A percentile compares a stretch with the other conserved stretches of the same genome.
Evolutionary conservation across 2,113 vertebrate species (phyloP).

Genomic region (Paramisgurnus dabryanus): DNA sequence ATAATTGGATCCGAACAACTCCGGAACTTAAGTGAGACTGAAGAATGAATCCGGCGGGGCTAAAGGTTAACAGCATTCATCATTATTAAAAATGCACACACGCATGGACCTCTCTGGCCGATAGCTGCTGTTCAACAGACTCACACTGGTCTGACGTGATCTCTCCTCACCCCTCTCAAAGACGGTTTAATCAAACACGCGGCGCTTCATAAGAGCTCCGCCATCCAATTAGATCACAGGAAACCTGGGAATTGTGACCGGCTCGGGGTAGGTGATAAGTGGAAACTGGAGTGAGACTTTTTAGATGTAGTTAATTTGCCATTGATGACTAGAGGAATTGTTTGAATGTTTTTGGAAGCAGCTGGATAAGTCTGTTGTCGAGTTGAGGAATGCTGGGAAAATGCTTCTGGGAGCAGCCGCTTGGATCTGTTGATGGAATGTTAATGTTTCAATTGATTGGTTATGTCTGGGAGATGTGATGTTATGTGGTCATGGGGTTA

Average conservation of each 20-base stretch:
- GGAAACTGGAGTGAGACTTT: conserved; percentile 3
- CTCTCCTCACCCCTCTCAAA: background rate
- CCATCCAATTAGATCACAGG: conserved; percentile 21
- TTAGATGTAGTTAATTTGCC: conserved; percentile 16
- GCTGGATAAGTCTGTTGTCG: background rate
- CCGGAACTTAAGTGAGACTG: conserved; percentile 36
- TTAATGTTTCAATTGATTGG: background rate
- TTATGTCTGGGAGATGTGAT: background rate
- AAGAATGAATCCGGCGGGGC: conserved; percentile 16
- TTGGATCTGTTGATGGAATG: background rate
- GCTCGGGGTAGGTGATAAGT: conserved; percentile 10
- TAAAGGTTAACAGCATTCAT: conserved; percentile 54
- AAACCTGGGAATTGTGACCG: conserved; percentile 2
- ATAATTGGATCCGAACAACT: conserved; percentile 52
- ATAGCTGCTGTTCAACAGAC: conserved; percentile 23
- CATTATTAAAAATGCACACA: conserved; percentile 41
- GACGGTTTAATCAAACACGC: conserved; percentile 37
- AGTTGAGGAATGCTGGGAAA: no score
- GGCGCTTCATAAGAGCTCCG: background rate
- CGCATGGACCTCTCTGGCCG: conserved; percentile 8
- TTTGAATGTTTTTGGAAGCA: conserved; percentile 16
- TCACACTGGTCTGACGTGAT: background rate
- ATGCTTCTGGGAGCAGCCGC: conserved; percentile 11
- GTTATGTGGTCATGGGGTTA: conserved; percentile 2
- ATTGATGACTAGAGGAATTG: background rate